Percentiles rank a stretch among this genome's conserved stretches.
These are phyloP conservation scores for Drosophila jambulina DNA, from an alignment of 1,140 invertebrate genomes.

Conservation along the genomic window DNA sequence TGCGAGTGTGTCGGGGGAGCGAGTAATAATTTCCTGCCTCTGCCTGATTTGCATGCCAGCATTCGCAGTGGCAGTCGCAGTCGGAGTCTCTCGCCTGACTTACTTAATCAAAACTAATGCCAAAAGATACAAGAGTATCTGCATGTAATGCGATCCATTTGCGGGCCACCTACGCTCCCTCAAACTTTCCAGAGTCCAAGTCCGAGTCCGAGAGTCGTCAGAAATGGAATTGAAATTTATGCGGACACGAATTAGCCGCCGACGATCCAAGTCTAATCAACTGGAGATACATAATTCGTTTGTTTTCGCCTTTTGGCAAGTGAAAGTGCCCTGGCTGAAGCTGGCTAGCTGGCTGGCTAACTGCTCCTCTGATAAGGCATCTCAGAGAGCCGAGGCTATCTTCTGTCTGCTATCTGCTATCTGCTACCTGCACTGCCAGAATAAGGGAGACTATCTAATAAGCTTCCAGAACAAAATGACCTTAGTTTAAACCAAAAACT, in stretches of 20 bases:
- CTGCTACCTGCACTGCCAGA: background rate
- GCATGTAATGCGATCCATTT: conserved; percentile 48
- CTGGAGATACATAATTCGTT: conserved; percentile 32
- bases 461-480: background rate
- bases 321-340: conserved; percentile 18
- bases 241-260: conserved; percentile 29
- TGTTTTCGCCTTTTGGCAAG: conserved; percentile 38
- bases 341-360: background rate
- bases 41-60: conserved; percentile 68
- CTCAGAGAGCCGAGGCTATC: background rate
- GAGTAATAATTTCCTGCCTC: conserved; percentile 78
- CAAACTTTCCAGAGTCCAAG: conserved; percentile 17
- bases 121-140: conserved; percentile 37
- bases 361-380: conserved; percentile 18
- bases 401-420: background rate
- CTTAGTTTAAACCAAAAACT: background rate
- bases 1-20: background rate
- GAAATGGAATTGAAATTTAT: conserved; percentile 32
- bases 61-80: conserved; percentile 1
- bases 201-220: background rate
- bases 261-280: conserved; percentile 27
- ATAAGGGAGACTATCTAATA: background rate
- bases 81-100: conserved; percentile 23
- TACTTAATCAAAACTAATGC: conserved; percentile 51
- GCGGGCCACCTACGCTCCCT: conserved; percentile 40